phyloP scores from a whole-genome alignment of 1,140 invertebrate genomes.

The Euwallacea fornicatus region DNA sequence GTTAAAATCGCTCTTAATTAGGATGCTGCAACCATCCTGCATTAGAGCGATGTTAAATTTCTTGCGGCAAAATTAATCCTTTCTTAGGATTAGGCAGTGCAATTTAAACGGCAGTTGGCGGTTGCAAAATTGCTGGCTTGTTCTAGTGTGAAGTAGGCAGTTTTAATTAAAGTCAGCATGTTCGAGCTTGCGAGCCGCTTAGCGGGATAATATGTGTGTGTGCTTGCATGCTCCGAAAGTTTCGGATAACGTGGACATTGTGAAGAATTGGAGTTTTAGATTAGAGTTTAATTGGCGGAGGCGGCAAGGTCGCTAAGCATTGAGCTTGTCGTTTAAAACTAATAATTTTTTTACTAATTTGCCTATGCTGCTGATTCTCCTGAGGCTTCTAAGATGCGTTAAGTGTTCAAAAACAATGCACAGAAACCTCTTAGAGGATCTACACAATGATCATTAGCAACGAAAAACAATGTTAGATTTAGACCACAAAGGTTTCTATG shows the following conservation, averaged over 20 bases:
- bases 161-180: conserved; percentile 13
- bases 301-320: no score
- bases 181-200: not conserved
- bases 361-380: no score
- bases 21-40: not conserved
- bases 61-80: conserved; percentile 11
- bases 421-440: no score
- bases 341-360: no score
- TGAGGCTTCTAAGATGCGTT: no score
- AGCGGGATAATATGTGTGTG: not conserved
- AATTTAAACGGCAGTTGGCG: conserved; percentile 12
- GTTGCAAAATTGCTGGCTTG: conserved; percentile 6
- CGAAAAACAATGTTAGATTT: no score
- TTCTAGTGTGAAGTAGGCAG: conserved; percentile 11
- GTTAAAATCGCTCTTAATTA: conserved; percentile 1
- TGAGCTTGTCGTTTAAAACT: no score
- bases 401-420: no score
- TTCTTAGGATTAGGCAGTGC: conserved; percentile 9
- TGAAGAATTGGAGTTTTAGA: no score
- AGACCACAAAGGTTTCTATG: no score
- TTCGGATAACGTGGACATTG: not conserved
- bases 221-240: not conserved
- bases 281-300: no score
- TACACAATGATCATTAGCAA: no score
- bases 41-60: not conserved